Percentiles rank a stretch among this genome's conserved stretches.
Evolutionary conservation across 1,140 invertebrate genomes (phyloP).

Genomic region (Hyphantria cunea): DNA sequence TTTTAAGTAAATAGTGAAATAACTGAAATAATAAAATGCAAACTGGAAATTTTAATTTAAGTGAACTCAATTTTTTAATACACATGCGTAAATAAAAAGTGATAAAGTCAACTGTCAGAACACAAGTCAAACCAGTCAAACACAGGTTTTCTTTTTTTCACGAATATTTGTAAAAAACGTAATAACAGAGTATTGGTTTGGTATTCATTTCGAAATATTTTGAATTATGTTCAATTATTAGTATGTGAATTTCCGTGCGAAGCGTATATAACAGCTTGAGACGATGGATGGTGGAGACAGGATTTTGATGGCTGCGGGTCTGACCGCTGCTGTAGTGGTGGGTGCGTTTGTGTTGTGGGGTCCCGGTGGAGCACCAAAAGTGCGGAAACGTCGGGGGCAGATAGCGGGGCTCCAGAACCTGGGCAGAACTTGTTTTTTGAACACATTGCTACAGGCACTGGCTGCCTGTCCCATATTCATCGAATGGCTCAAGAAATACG

Average conservation of each 20-base stretch:
- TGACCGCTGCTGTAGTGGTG: conserved; percentile 88
- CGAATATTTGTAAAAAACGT: conserved; percentile 28
- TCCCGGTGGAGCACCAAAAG: conserved; percentile 82
- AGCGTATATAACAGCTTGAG: conserved; percentile 24
- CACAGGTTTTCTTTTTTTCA: conserved; percentile 19
- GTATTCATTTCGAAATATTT: conserved; percentile 9
- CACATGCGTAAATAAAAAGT: conserved; percentile 3
- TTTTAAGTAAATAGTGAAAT: too few species aligned
- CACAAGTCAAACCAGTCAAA: conserved; percentile 7
- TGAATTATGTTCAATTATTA: conserved; percentile 27
- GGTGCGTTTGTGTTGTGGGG: conserved; percentile 91
- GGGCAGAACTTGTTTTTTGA: conserved; percentile 93
- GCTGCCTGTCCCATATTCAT: conserved; percentile 91
- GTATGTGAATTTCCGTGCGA: conserved; percentile 39
- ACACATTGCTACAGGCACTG: conserved; percentile 92
- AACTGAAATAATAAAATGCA: too few species aligned
- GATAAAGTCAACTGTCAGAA: conserved; percentile 4
- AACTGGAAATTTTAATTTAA: too few species aligned
- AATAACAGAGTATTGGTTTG: conserved; percentile 17
- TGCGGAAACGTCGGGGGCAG: conserved; percentile 84
- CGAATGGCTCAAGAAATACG: conserved; percentile 88
- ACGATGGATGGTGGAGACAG: conserved; percentile 85
- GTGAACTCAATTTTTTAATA: background rate
- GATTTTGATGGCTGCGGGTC: conserved; percentile 86
- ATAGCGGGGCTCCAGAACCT: conserved; percentile 92